Evolutionary conservation across 1,140 invertebrate genomes (phyloP).

Genomic region (Macrobrachium nipponense): DNA sequence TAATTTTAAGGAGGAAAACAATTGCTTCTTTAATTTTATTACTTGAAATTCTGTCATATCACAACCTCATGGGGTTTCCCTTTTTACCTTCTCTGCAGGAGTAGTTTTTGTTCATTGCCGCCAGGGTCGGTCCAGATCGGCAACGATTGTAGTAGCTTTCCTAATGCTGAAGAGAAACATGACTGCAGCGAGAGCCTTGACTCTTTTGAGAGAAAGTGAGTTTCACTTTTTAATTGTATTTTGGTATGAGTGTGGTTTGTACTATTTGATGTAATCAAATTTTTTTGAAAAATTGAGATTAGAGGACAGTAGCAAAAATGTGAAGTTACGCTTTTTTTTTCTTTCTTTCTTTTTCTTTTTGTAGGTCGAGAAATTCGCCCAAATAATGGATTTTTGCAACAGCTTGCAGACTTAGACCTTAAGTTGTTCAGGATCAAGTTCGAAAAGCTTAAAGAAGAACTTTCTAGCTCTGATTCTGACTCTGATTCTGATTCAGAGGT

Average conservation of each 20-base stretch:
- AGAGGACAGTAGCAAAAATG: too few species aligned
- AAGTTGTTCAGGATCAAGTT: slow-evolving; percentile 61
- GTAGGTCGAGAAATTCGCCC: slow-evolving; percentile 74
- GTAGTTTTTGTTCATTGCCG: slow-evolving; percentile 84
- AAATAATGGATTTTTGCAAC: slow-evolving; percentile 83
- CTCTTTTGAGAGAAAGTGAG: slow-evolving; percentile 72
- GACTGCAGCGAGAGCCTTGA: slow-evolving; percentile 80
- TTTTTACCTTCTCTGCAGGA: slow-evolving; percentile 70
- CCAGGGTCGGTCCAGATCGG: slow-evolving; percentile 84
- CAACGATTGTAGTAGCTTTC: slow-evolving; percentile 83
- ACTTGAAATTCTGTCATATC: background rate
- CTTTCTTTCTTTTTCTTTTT: background rate
- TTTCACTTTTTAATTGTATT: slow-evolving; percentile 48
- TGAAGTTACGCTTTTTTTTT: background rate
- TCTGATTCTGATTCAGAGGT: slow-evolving; percentile 49
- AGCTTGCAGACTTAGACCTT: slow-evolving; percentile 78
- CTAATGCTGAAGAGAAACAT: slow-evolving; percentile 85
- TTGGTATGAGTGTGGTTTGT: slow-evolving; percentile 44
- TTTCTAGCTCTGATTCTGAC: slow-evolving; percentile 1
- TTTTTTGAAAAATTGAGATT: too few species aligned
- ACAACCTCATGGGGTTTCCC: too few species aligned
- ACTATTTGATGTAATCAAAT: background rate
- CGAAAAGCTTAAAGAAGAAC: slow-evolving; percentile 40
- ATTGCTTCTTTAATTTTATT: too few species aligned
- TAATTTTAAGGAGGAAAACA: too few species aligned